Base-by-base conservation (phyloP, 2,797 vertebrate genomes). In the Austrolebias charrua region DNA sequence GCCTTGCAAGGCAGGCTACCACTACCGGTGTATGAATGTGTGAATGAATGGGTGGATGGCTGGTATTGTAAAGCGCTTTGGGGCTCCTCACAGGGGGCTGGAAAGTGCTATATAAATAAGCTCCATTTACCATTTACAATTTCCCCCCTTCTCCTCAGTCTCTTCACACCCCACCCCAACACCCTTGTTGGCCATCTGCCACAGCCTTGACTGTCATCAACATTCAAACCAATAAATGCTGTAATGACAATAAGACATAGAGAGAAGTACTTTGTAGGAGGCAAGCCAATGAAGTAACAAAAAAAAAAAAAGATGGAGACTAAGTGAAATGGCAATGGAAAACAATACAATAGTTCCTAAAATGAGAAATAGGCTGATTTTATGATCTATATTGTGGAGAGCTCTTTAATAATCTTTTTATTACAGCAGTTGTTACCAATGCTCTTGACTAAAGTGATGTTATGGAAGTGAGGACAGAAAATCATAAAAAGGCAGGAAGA, bases 141-240 rank as follows among this genome's bases (percentile, higher is more conserved):
- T n/a, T n/a, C 74, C 65, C 74, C 65, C 60, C 19, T 62, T 31
- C 73, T 74, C 60, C 72, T 78, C 71, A 11, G 35, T 83, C 68
- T 64, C 51, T 45, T 78, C 75, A 60, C 74, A 51, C 75, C 54
- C 75, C 67, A 77, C 60, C 65, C 42, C 65, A 50, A 75, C 75
- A 24, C 24, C 24, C 24, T 3, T 24, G 61, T 75, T 77, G 77
- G 69, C 74, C 46, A 60, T 58, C 56, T 1, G 40, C 80, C 71
- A 75, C 69, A 76, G 61, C 69, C 73, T 57, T 35, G 18, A 70
- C 76, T 84, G 83, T 85, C 83, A 86, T 87, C 86, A 86, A 85
- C 86, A 87, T 87, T 76, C 84, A 83, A 65, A 75, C 58, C 76
- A 50, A 83, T 84, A 86, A 86, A 86, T 80, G 71, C 71, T 69